Evolutionary conservation across 2,797 vertebrate genomes (phyloP).

Genomic region (Gephyroberyx darwinii): DNA sequence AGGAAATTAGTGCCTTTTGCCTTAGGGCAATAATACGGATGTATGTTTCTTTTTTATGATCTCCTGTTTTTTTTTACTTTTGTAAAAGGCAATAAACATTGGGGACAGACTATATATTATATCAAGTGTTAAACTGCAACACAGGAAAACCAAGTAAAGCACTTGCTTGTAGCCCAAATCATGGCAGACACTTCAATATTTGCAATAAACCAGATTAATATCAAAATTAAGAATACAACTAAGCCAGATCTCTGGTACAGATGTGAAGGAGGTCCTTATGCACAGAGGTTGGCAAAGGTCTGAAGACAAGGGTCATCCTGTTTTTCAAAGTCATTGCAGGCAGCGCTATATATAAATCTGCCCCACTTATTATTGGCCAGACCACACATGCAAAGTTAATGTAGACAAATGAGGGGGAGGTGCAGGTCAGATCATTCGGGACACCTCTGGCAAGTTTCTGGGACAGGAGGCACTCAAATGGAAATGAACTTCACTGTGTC

Average conservation of each 20-base stretch:
- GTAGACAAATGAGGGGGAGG: conserved; percentile 80
- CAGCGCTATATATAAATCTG: conserved; percentile 82
- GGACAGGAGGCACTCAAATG: conserved; percentile 79
- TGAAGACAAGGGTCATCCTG: conserved; percentile 69
- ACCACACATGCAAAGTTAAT: conserved; percentile 82
- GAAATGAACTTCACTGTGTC: conserved; percentile 70
- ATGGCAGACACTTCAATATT: neutral
- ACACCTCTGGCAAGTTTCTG: conserved; percentile 82
- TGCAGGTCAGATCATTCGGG: conserved; percentile 77
- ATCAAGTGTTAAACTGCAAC: conserved; percentile 21
- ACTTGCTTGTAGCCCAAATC: conserved; percentile 14
- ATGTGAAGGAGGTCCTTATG: conserved; percentile 14
- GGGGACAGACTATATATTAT: conserved; percentile 25
- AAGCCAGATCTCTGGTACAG: neutral
- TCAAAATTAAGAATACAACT: neutral
- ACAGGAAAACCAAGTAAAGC: neutral
- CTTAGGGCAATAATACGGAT: conserved; percentile 53
- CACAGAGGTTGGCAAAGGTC: conserved; percentile 51
- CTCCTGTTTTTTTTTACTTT: conserved; percentile 52
- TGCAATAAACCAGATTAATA: conserved; percentile 17
- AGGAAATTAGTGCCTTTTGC: conserved; percentile 61
- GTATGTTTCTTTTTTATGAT: conserved; percentile 58
- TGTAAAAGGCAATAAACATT: conserved; percentile 51
- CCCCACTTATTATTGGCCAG: conserved; percentile 76
- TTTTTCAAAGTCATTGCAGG: conserved; percentile 80